Evolutionary conservation across 1,140 invertebrate species (phyloP).

Genomic region (Colletes gigas): DNA sequence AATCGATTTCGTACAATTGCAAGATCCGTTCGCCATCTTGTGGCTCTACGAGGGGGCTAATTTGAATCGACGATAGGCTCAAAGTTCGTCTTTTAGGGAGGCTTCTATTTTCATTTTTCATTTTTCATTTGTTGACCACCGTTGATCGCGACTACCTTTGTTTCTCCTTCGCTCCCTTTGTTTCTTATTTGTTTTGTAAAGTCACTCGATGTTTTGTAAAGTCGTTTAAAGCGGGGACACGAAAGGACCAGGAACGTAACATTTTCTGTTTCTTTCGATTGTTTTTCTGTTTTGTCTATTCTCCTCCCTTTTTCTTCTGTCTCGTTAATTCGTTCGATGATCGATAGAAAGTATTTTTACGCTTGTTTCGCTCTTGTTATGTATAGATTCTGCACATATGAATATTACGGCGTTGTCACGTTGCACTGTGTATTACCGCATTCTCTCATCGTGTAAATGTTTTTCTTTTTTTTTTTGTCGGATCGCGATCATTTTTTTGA

Average conservation of each 20-base stretch:
- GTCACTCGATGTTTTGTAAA: neutral
- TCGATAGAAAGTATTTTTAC: slow-evolving; percentile 56
- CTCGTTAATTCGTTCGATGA: slow-evolving; percentile 38
- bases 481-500: slow-evolving; percentile 70
- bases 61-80: slow-evolving; percentile 33
- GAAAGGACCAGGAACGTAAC: neutral
- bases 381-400: slow-evolving; percentile 75
- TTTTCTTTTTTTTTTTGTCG: slow-evolving; percentile 45
- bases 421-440: slow-evolving; percentile 69
- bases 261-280: no score
- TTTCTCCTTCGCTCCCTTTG: neutral
- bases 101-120: slow-evolving; percentile 16
- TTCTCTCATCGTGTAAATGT: slow-evolving; percentile 70
- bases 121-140: slow-evolving; percentile 24
- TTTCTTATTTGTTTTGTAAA: slow-evolving; percentile 30
- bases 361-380: slow-evolving; percentile 69
- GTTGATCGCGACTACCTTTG: neutral
- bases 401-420: slow-evolving; percentile 64
- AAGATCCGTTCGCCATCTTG: slow-evolving; percentile 12
- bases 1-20: slow-evolving; percentile 20
- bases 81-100: slow-evolving; percentile 30
- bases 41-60: slow-evolving; percentile 19
- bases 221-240: no score
- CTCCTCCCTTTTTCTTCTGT: neutral
- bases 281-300: neutral